These are phyloP conservation scores for Trichomycterus rosablanca DNA, from an alignment of 2,113 vertebrate genomes.

Conservation along the genomic window DNA sequence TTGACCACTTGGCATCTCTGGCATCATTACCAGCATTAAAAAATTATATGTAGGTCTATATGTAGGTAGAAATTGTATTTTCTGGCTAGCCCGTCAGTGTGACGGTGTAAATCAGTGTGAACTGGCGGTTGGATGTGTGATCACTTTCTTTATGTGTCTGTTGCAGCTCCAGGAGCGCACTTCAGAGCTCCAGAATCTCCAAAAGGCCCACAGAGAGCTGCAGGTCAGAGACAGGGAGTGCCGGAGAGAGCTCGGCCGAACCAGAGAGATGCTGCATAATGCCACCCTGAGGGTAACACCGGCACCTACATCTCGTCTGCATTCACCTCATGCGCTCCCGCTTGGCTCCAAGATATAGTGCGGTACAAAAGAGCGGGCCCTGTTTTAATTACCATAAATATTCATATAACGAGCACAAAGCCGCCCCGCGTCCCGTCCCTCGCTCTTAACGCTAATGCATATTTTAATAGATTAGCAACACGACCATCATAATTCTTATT, in stretches of 20 bases:
- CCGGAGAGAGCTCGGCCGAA: conserved; percentile 24
- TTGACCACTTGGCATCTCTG: too few species aligned
- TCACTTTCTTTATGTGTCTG: conserved; percentile 4
- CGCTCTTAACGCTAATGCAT: conserved; percentile 64
- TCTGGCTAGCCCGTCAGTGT: too few species aligned
- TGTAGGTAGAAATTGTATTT: too few species aligned
- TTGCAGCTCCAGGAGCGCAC: conserved; percentile 29
- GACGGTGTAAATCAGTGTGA: too few species aligned
- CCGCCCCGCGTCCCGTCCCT: conserved; percentile 56
- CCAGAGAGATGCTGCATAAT: conserved; percentile 27
- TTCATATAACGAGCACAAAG: conserved; percentile 62
- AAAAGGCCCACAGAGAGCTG: conserved; percentile 17
- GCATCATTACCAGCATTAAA: too few species aligned
- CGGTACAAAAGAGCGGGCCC: conserved; percentile 55
- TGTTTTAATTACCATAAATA: conserved; percentile 71
- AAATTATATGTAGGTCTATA: too few species aligned
- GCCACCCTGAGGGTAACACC: conserved; percentile 44
- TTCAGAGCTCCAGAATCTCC: conserved; percentile 12
- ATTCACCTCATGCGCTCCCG: conserved; percentile 10
- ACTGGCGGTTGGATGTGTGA: too few species aligned
- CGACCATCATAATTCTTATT: conserved; percentile 64
- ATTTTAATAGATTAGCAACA: conserved; percentile 72
- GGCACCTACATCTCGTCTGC: conserved; percentile 30
- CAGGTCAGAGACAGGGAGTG: conserved; percentile 11
- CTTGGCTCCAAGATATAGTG: conserved; percentile 51